Conservation (phyloP, 2,797 vertebrate genomes). For the Otus scops region DNA sequence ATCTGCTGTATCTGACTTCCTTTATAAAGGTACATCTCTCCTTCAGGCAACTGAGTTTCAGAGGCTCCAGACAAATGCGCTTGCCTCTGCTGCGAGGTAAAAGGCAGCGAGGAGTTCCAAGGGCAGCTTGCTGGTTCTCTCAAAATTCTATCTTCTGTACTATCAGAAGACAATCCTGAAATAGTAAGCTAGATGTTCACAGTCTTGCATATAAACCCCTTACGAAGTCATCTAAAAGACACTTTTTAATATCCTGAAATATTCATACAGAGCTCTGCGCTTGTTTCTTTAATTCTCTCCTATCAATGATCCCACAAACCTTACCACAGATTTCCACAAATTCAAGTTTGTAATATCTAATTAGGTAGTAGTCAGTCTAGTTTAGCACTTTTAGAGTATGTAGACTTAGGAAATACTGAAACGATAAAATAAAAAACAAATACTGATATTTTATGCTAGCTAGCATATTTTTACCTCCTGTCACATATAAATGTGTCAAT, state of each 20-base stretch:
- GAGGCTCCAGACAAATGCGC: background rate
- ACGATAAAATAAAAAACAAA: background rate
- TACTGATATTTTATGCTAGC: background rate
- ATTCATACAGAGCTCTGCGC: background rate
- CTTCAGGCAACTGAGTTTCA: background rate
- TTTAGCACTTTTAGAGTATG: background rate
- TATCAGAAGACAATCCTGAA: conserved; percentile 59
- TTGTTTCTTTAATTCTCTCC: background rate
- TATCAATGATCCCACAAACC: background rate
- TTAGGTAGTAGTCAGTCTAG: background rate
- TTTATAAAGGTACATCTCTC: background rate
- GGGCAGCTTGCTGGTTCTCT: background rate
- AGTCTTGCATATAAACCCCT: background rate
- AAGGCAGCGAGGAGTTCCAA: background rate
- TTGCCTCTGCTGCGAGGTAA: background rate
- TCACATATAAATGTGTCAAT: background rate
- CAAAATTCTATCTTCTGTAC: background rate
- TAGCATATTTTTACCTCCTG: background rate
- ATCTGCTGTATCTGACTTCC: conserved; percentile 69
- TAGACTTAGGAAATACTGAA: background rate
- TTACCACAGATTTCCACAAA: background rate
- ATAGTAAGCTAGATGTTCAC: background rate
- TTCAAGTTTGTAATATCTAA: background rate
- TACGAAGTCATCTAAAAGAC: background rate
- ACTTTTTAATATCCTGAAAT: background rate